Conservation (phyloP, 1,140 invertebrate species). For the Acromyrmex charruanus region DNA sequence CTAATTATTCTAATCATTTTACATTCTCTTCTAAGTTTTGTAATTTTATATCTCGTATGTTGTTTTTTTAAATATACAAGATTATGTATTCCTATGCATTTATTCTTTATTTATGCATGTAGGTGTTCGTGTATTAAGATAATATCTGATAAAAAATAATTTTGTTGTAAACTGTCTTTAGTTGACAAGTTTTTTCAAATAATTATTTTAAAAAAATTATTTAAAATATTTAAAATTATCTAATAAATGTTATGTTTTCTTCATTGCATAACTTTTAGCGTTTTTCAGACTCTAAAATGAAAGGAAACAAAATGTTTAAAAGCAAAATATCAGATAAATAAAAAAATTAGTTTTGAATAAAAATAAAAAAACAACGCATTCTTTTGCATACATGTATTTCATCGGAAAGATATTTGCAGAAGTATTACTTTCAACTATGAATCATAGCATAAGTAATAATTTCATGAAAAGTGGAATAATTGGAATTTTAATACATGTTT, state of each 20-base stretch:
- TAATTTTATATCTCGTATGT: background rate
- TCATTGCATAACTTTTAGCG: background rate
- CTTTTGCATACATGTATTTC: background rate
- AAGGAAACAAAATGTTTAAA: background rate
- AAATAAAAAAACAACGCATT: background rate
- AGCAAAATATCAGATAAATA: background rate
- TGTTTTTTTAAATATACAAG: background rate
- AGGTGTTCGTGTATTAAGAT: background rate
- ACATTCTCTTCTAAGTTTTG: background rate
- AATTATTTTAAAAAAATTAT: background rate
- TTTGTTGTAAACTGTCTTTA: background rate
- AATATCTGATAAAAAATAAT: background rate
- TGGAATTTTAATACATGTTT: background rate
- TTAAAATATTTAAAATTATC: background rate
- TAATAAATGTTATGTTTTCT: background rate
- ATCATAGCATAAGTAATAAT: background rate
- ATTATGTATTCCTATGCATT: background rate
- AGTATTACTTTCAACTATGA: background rate
- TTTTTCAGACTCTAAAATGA: background rate
- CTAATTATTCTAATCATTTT: background rate
- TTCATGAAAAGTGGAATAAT: background rate
- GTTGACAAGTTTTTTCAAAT: background rate
- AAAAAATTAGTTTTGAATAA: background rate
- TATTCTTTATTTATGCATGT: background rate
- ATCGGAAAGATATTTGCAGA: background rate